Evolutionary conservation across 2,797 vertebrate species (phyloP), one percentile per base, ranked within the genome.

Genomic region (Hephaestus fuliginosus): DNA sequence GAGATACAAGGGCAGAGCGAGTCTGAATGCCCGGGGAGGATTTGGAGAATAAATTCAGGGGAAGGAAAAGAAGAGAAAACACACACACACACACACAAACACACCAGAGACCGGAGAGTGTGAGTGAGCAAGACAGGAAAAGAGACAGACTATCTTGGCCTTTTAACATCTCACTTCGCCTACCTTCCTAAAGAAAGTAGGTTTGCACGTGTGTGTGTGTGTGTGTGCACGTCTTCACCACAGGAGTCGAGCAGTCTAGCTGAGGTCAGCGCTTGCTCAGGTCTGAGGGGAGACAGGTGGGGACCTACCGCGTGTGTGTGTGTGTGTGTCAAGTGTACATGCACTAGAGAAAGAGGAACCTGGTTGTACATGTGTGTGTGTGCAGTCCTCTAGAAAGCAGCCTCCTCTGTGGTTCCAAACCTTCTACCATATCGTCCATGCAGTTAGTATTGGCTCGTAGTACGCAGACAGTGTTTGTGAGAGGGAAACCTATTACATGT

Each of bases 181-280:
- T 61, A 14, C 52, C 1, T 52, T 61, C 61, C 43, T 22, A 44
- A 10, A 70, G 8, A 36, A 55, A 48, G 44, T 13, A 12, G 3
- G 28, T 39, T 57, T 74, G 57, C 55, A n/a, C 44, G 30, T 52
- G 57, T 62, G 56, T 10, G 44, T 53, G 57, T 53, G 39, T 55
- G 39, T 48, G 49, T 41, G 36, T 55, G 52, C 28, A 25, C 20
- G n/a, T 41, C 75, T 81, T 87, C 72, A 66, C 88, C 70, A 81
- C 84, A 83, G 86, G 88, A 88, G 84, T 80, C 81, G 4, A 62
- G 51, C 49, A 88, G 83, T 89, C 81, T 56, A 22, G 85, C 87
- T 87, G 74, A 89, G 78, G 88, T 93, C 90, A 92, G 91, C 92
- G 89, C 41, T 87, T 86, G 33, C 53, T 76, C n/a, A 30, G 43